A percentile compares a stretch with the other conserved stretches of the same genome.
Conservation (phyloP, 2,888 invertebrate genomes). For the Bellardia pandia region DNA sequence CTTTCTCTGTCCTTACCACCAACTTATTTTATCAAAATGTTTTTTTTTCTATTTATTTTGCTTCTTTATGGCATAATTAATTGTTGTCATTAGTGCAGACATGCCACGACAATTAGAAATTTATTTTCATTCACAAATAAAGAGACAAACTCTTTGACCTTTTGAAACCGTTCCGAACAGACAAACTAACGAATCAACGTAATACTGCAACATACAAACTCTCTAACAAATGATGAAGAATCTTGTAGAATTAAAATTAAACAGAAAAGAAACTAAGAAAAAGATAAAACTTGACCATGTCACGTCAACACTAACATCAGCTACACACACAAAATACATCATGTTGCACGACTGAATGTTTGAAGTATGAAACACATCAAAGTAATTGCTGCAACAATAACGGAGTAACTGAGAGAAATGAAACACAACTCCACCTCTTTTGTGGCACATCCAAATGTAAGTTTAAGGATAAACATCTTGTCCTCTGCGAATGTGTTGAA, state of each 20-base stretch:
- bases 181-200: neutral
- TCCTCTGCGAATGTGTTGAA: conserved; percentile 37
- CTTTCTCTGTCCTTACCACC: neutral
- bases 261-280: neutral
- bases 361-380: conserved; percentile 68
- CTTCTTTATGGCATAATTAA: conserved; percentile 55
- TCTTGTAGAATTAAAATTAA: conserved; percentile 24
- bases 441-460: conserved; percentile 50
- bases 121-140: conserved; percentile 64
- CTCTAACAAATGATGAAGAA: conserved; percentile 47
- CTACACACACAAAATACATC: conserved; percentile 41
- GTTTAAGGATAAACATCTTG: conserved; percentile 65
- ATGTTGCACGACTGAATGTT: conserved; percentile 44
- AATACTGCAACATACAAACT: conserved; percentile 29
- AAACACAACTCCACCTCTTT: conserved; percentile 60
- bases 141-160: conserved; percentile 68
- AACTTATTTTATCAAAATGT: neutral
- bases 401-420: conserved; percentile 35
- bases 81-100: conserved; percentile 66
- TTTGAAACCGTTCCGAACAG: conserved; percentile 15
- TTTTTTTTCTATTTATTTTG: neutral
- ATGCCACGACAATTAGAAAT: conserved; percentile 71
- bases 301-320: conserved; percentile 67
- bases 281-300: conserved; percentile 68
- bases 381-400: conserved; percentile 69